A percentile compares a stretch with the other conserved stretches of the same genome.
Evolutionary conservation across 2,888 invertebrate genomes (phyloP).

Genomic region (Ennomos fuscantarius): DNA sequence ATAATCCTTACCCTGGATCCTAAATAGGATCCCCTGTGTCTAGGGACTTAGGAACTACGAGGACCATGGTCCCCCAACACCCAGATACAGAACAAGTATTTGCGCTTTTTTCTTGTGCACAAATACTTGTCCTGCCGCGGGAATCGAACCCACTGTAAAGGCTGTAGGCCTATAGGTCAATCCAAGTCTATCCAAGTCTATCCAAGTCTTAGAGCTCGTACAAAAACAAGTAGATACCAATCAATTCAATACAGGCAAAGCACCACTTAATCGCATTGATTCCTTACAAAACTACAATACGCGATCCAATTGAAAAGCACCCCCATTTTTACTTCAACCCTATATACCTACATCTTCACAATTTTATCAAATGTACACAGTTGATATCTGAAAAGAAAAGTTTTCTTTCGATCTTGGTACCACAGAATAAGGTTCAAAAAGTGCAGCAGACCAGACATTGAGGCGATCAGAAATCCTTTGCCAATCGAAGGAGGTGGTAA

Average conservation of each 20-base stretch:
- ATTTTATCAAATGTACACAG: slow-evolving; percentile 14
- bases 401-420: slow-evolving; percentile 6
- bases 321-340: slow-evolving; percentile 21
- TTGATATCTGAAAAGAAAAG: slow-evolving; percentile 14
- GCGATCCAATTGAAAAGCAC: slow-evolving; percentile 23
- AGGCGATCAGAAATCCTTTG: slow-evolving; percentile 68
- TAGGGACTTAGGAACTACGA: too few relatives aligned
- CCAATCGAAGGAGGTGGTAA: slow-evolving; percentile 69
- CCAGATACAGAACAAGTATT: too few relatives aligned
- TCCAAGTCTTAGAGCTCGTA: too few relatives aligned
- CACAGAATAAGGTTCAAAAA: slow-evolving; percentile 13
- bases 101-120: too few relatives aligned
- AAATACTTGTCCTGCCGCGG: too few relatives aligned
- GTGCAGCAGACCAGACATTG: slow-evolving; percentile 24
- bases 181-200: too few relatives aligned
- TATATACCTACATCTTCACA: slow-evolving; percentile 19
- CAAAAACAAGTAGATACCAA: background rate
- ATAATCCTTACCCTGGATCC: too few relatives aligned
- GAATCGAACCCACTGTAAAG: too few relatives aligned
- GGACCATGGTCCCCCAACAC: too few relatives aligned
- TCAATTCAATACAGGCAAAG: slow-evolving; percentile 14
- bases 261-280: slow-evolving; percentile 18
- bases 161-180: too few relatives aligned
- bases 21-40: too few relatives aligned
- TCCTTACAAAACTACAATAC: slow-evolving; percentile 22